Evolutionary conservation across 1,140 invertebrate genomes (phyloP).

Genomic region (Papilio machaon): DNA sequence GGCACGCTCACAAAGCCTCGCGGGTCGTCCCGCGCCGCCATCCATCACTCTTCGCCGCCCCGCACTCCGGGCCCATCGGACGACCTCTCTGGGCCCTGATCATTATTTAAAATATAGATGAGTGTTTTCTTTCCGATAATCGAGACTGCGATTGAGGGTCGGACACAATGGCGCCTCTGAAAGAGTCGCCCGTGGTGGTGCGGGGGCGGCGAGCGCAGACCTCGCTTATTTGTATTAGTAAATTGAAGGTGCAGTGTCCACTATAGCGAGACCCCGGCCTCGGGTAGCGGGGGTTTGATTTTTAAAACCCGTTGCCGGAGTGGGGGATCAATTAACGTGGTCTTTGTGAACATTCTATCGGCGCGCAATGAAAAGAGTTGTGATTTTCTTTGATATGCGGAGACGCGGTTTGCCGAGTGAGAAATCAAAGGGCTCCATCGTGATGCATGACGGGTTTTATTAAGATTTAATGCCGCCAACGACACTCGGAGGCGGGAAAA

Average conservation of each 20-base stretch:
- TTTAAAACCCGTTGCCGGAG: slow-evolving; percentile 65
- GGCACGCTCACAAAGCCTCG: slow-evolving; percentile 63
- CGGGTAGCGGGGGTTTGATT: slow-evolving; percentile 51
- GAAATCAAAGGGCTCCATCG: slow-evolving; percentile 78
- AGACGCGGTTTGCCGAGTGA: slow-evolving; percentile 80
- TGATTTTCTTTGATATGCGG: slow-evolving; percentile 81
- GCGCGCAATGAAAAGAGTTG: slow-evolving; percentile 81
- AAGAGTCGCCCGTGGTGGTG: slow-evolving; percentile 63
- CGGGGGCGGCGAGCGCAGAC: slow-evolving; percentile 60
- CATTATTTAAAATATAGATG: slow-evolving; percentile 82
- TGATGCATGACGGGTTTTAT: slow-evolving; percentile 80
- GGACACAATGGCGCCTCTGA: slow-evolving; percentile 72
- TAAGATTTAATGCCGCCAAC: slow-evolving; percentile 81
- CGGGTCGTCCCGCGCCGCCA: slow-evolving; percentile 59
- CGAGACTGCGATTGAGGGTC: slow-evolving; percentile 77
- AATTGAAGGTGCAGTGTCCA: slow-evolving; percentile 79
- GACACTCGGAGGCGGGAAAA: slow-evolving; percentile 80
- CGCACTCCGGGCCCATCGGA: slow-evolving; percentile 61
- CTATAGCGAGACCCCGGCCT: slow-evolving; percentile 59
- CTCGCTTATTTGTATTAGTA: slow-evolving; percentile 80
- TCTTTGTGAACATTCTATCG: slow-evolving; percentile 80
- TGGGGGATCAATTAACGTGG: slow-evolving; percentile 76
- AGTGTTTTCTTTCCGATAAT: slow-evolving; percentile 82
- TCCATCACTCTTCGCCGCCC: slow-evolving; percentile 63
- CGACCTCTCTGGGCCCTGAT: slow-evolving; percentile 64